phyloP scores from a whole-genome alignment of 2,797 vertebrate genomes.

The Acipenser oxyrinchus region DNA sequence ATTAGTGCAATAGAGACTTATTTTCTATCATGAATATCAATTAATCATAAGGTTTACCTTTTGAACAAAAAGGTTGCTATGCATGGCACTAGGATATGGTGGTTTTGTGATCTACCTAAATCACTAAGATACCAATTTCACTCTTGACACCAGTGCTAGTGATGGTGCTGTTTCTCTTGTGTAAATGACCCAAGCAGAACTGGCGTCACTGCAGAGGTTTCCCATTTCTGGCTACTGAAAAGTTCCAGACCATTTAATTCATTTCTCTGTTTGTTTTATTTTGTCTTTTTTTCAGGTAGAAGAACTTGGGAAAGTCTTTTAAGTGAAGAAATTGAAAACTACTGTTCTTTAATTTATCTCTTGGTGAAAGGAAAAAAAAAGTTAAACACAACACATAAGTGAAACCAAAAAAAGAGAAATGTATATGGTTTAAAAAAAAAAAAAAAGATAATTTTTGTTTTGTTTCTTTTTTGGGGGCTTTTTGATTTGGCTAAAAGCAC shows the following conservation, averaged over 20 bases:
- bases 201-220: no score
- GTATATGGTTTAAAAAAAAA: neutral
- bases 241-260: neutral
- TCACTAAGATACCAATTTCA: no score
- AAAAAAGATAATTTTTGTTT: slow-evolving; percentile 13
- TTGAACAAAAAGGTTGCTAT: no score
- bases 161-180: no score
- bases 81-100: no score
- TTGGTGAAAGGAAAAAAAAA: slow-evolving; percentile 30
- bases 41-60: no score
- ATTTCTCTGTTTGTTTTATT: slow-evolving; percentile 4
- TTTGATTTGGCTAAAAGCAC: slow-evolving; percentile 28
- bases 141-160: no score
- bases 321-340: slow-evolving; percentile 14
- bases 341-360: slow-evolving; percentile 21
- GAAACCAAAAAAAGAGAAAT: slow-evolving; percentile 19
- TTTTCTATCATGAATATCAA: no score
- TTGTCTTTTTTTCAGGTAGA: slow-evolving; percentile 24
- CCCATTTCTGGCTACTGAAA: no score
- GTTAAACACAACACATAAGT: slow-evolving; percentile 41
- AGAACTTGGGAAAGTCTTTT: slow-evolving; percentile 34
- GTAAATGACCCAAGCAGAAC: no score
- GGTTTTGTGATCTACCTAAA: no score
- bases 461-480: slow-evolving; percentile 15
- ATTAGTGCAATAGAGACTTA: no score